Base-by-base conservation (phyloP, 2,888 invertebrate genomes). In the Ptilodon capucinus region DNA sequence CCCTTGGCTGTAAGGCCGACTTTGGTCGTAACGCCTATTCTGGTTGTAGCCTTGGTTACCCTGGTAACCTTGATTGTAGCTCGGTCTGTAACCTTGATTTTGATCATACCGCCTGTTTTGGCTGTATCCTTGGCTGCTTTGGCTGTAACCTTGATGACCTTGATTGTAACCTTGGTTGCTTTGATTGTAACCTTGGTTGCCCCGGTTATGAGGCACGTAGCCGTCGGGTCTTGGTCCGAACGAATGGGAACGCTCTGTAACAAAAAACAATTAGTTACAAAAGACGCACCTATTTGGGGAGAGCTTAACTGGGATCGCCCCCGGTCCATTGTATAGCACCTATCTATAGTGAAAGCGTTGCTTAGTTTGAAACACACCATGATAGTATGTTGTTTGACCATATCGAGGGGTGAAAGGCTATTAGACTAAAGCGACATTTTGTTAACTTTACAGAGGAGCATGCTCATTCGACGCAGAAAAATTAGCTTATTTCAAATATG, bases 201-300 rank as follows among this genome's bases (percentile, higher is more conserved):
- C 46, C 14, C 48, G 58, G 48, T 35, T 25, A 9, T 43, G 21
- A 8, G 82, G 74, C 9, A 80, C 76, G 69, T 88, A 90, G 21
- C 86, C 86, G 32, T 83, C 71, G 9, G 88, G 81, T 13, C 78
- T 74, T 0, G 90, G 90, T 0, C 90, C 89, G 60, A 60, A 85
- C 0, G 84, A 80, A 0, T 83, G 79, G 9, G 86, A 83, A 0
- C 85, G 86, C 68, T 76, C 91, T 90, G 84, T 0, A 81, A 84
- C 81, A 87, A 86, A 39, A 16, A 32, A 19, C 38, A 16, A 16
- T 34, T 16, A 0, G 13, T 16, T 34, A n/a, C 16, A 7, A 16
- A 9, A 9, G 13, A 30, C 30, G 9, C 21, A 21, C n/a, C n/a
- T n/a, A n/a, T n/a, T n/a, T n/a, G n/a, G n/a, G n/a, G n/a, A n/a